phyloP scores from a whole-genome alignment of 2,888 invertebrate genomes.

The Augochlorella aurata region DNA sequence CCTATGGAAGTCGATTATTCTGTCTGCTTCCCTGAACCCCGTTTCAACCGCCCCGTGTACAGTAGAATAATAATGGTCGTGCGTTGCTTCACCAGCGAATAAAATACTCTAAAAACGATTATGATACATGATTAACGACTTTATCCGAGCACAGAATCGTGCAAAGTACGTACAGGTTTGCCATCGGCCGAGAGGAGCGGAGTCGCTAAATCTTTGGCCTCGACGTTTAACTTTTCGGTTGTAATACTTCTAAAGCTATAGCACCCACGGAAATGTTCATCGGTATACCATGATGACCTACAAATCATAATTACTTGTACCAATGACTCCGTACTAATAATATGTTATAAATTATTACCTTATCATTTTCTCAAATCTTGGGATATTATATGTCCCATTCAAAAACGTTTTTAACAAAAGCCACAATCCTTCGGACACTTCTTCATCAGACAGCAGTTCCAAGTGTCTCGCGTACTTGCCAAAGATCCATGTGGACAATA shows the following conservation, averaged over 20 bases:
- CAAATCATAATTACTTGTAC: not conserved
- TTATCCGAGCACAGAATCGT: not conserved
- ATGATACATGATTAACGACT: not conserved
- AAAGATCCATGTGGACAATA: slow-evolving; percentile 88
- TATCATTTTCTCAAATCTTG: slow-evolving; percentile 82
- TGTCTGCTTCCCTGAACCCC: slow-evolving; percentile 88
- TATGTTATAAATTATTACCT: slow-evolving; percentile 80
- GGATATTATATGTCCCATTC: slow-evolving; percentile 82
- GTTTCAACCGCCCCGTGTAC: slow-evolving; percentile 89
- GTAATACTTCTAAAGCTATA: slow-evolving; percentile 86
- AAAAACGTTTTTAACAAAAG: slow-evolving; percentile 84
- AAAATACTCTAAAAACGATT: slow-evolving; percentile 82
- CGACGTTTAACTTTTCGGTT: slow-evolving; percentile 83
- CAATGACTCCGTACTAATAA: not conserved
- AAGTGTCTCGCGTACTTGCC: slow-evolving; percentile 85
- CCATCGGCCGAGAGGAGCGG: slow-evolving; percentile 83
- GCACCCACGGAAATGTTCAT: slow-evolving; percentile 88
- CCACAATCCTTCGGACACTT: slow-evolving; percentile 83
- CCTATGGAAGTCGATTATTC: slow-evolving; percentile 81
- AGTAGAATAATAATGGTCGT: slow-evolving; percentile 85
- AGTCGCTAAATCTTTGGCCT: slow-evolving; percentile 83
- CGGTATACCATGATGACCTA: slow-evolving; percentile 87
- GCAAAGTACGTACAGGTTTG: slow-evolving; percentile 76
- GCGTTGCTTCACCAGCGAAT: slow-evolving; percentile 88
- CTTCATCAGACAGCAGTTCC: slow-evolving; percentile 84